Evolutionary conservation across 1,140 invertebrate species (phyloP), one percentile per base, ranked within the genome.

Genomic region (Penaeus chinensis): DNA sequence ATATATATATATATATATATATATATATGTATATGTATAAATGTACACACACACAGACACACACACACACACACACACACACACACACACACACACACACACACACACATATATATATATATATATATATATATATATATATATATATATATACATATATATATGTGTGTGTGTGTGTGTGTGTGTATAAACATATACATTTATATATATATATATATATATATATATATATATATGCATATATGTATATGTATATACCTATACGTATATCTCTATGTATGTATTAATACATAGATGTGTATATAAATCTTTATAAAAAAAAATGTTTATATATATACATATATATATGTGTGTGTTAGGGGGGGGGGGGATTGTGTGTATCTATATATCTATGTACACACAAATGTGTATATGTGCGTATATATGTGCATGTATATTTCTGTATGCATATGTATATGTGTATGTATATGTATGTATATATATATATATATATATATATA

Each of bases 401-500:
- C 24, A 71, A 13, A 71, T 71, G 24, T n/a, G 24, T 71, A 71
- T 71, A 71, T 71, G 24, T n/a, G 24, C 1, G 1, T n/a, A 71
- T 71, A 71, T 71, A 71, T n/a, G 1, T 20, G 1, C 24, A 71
- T 71, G 24, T n/a, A 71, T 71, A 71, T n/a, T 24, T 18, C 18
- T 71, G 24, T n/a, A 71, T 4, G 2, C 60, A 62, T 32, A 62
- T 65, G 27, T 37, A 62, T 66, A 81, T 32, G 42, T 66, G 65
- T 37, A 63, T 37, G 37, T 37, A 81, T 37, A 63, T 37, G 66
- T 37, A 63, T 37, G 66, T 37, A 81, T 37, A 81, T 37, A 82
- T 82, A 82, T 82, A 82, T 82, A 82, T 65, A 65, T 81, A 81
- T 32, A 65, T 65, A 81, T 65, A 37, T 81, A 81, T 65, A 81